These are phyloP conservation scores for Argyresthia albistria DNA, from an alignment of 2,888 invertebrate genomes.

Conservation along the genomic window DNA sequence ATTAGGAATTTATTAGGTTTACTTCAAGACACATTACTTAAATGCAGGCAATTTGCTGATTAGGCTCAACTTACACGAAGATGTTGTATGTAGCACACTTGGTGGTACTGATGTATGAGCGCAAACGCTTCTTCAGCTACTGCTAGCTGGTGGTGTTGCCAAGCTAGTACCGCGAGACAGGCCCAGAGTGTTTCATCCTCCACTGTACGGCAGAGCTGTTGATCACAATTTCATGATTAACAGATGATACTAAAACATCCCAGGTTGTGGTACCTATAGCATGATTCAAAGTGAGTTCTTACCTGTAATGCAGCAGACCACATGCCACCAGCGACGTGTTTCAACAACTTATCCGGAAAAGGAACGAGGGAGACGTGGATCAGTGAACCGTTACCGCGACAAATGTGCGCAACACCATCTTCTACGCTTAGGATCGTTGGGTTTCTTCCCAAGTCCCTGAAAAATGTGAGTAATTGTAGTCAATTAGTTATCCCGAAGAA, in stretches of 20 bases:
- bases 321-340: conserved; percentile 78
- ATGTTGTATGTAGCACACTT: conserved; percentile 88
- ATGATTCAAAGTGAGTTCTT: not conserved
- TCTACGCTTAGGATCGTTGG: conserved; percentile 87
- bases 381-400: conserved; percentile 91
- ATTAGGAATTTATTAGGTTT: no score
- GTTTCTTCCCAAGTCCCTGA: conserved; percentile 89
- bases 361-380: conserved; percentile 81
- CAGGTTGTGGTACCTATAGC: no score
- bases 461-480: not conserved
- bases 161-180: conserved; percentile 92
- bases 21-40: no score
- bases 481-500: no score
- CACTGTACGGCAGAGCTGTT: conserved; percentile 58
- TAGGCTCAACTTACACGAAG: conserved; percentile 73
- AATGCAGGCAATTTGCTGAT: no score
- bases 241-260: no score
- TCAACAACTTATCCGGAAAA: conserved; percentile 74
- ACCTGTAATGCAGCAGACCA: conserved; percentile 91
- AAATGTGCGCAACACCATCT: conserved; percentile 86
- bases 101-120: conserved; percentile 70
- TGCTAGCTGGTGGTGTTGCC: conserved; percentile 86
- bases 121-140: conserved; percentile 97
- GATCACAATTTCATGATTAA: not conserved
- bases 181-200: conserved; percentile 87